Conservation (phyloP, 2,888 invertebrate genomes). For the Aproaerema taeniolella region DNA sequence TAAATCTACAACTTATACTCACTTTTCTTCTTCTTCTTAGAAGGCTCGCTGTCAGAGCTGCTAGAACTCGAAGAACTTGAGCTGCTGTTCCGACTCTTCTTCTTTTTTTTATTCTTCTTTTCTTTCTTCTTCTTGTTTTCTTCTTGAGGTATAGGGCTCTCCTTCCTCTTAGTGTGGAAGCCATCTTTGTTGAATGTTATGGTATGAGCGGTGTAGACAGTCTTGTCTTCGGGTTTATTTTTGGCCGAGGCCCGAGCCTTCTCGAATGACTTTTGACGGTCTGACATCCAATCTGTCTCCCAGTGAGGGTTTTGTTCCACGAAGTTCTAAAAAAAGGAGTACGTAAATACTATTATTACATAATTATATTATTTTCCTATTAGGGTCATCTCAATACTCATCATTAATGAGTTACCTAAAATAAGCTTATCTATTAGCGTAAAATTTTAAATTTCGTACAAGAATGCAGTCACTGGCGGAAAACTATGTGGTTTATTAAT, state of each 20-base stretch:
- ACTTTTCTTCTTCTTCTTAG: constrained; percentile 76
- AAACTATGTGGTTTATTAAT: too few species aligned
- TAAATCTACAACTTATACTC: too few species aligned
- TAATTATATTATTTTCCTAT: too few species aligned
- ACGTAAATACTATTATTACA: background rate
- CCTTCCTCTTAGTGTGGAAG: constrained; percentile 58
- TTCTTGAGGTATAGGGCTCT: constrained; percentile 32
- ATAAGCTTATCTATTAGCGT: too few species aligned
- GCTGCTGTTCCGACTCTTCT: constrained; percentile 32
- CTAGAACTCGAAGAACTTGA: constrained; percentile 44
- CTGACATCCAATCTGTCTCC: constrained; percentile 92
- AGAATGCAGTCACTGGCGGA: too few species aligned
- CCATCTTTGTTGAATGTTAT: constrained; percentile 70
- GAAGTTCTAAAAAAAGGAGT: constrained; percentile 78
- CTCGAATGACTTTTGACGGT: constrained; percentile 84
- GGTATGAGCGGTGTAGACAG: constrained; percentile 58
- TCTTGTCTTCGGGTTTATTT: constrained; percentile 38
- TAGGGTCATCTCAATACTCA: too few species aligned
- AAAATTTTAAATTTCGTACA: too few species aligned
- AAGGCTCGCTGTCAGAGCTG: constrained; percentile 52
- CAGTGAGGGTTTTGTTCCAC: constrained; percentile 91
- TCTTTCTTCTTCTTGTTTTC: constrained; percentile 78
- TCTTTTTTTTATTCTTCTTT: constrained; percentile 71
- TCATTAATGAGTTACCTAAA: too few species aligned
- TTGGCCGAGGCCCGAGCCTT: constrained; percentile 48